Conservation (phyloP, 2,113 vertebrate genomes). For the Ictalurus punctatus region DNA sequence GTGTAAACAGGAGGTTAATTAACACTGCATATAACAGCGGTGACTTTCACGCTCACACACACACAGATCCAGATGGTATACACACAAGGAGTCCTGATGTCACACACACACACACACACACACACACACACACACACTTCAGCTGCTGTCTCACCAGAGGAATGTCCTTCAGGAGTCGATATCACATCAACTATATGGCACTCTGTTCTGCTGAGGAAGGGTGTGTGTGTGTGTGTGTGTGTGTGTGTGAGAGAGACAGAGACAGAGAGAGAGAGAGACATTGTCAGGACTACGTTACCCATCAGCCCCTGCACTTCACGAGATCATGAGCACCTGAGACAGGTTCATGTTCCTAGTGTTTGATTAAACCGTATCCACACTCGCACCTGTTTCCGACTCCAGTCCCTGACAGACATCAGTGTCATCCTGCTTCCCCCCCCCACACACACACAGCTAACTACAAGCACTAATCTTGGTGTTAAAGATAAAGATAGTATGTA, state of each 20-base stretch:
- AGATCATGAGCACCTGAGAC: background rate
- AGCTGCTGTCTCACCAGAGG: background rate
- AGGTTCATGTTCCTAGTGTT: background rate
- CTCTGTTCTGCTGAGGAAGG: background rate
- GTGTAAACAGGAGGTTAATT: slow-evolving; percentile 70
- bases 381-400: too few species aligned
- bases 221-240: background rate
- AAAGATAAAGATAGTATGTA: too few species aligned
- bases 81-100: slow-evolving; percentile 61
- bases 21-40: slow-evolving; percentile 69
- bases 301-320: background rate
- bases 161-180: slow-evolving; percentile 13
- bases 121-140: background rate
- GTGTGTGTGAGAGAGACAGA: too few species aligned
- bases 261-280: background rate
- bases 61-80: slow-evolving; percentile 55
- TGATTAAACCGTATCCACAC: too few species aligned
- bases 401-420: too few species aligned
- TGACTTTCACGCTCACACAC: slow-evolving; percentile 76
- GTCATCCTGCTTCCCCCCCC: too few species aligned
- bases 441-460: too few species aligned
- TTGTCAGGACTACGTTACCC: background rate
- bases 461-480: too few species aligned
- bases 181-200: background rate
- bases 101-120: too few species aligned